These are phyloP conservation scores for Ursus arctos DNA, from an alignment of 2,113 vertebrate genomes.

Conservation along the genomic window DNA sequence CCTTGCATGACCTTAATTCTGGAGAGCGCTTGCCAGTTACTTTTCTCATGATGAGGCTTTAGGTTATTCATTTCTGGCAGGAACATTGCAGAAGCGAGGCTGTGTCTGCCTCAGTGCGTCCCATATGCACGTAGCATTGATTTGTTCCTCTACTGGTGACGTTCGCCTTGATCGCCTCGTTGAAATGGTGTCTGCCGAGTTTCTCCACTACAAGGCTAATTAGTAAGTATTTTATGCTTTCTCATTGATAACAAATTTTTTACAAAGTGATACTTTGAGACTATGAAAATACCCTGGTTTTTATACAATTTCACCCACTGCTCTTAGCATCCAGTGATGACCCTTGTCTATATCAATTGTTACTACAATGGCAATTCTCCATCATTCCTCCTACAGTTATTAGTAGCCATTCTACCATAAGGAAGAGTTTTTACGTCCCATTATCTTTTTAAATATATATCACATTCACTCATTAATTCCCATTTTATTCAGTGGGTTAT, in stretches of 20 bases:
- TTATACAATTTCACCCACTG: neutral
- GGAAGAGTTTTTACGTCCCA: neutral
- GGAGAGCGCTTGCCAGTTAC: neutral
- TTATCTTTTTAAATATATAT: neutral
- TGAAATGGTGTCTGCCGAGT: neutral
- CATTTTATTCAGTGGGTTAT: neutral
- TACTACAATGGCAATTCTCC: too few species aligned
- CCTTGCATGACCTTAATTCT: neutral
- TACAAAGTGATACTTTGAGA: neutral
- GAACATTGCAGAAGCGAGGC: neutral
- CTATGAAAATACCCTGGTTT: neutral
- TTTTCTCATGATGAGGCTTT: neutral
- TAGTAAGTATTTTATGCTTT: neutral
- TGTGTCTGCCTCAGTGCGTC: neutral
- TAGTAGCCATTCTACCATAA: neutral
- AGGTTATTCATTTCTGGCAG: neutral
- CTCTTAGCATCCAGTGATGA: neutral
- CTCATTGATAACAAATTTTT: neutral
- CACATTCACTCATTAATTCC: neutral
- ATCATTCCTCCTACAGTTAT: neutral
- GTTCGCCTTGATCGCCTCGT: neutral
- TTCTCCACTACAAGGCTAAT: neutral
- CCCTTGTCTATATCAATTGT: neutral
- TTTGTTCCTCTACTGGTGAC: neutral
- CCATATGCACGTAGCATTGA: neutral